Percentiles rank a stretch among this genome's conserved stretches.
These are phyloP conservation scores for Flexamia atlantica DNA, from an alignment of 2,888 invertebrate genomes.

Conservation along the genomic window DNA sequence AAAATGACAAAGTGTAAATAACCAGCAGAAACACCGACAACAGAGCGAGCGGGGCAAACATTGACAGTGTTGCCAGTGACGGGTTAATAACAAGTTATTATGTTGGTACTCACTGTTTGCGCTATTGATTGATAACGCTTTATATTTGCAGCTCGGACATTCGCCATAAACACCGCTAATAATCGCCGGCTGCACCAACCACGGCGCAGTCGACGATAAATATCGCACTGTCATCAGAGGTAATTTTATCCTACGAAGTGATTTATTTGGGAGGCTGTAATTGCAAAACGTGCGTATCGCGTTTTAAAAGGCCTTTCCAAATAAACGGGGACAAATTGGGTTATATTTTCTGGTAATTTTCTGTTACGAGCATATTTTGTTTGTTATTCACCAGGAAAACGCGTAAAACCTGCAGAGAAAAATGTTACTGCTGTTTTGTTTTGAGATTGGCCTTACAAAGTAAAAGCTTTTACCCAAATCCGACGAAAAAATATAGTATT, in stretches of 20 bases:
- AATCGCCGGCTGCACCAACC: neutral
- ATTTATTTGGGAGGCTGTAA: neutral
- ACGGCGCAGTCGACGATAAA: neutral
- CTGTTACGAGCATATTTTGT: constrained; percentile 7
- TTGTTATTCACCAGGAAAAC: constrained; percentile 15
- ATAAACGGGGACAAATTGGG: constrained; percentile 38
- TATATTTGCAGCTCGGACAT: constrained; percentile 19
- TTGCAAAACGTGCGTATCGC: constrained; percentile 29
- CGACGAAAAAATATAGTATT: no score
- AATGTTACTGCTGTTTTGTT: neutral
- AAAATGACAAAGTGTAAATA: constrained; percentile 27
- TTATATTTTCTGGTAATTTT: neutral
- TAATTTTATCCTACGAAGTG: neutral
- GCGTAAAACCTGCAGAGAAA: neutral
- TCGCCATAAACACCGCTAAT: neutral
- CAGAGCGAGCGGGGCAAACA: constrained; percentile 21
- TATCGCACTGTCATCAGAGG: neutral
- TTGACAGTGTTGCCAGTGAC: constrained; percentile 27
- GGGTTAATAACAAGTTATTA: constrained; percentile 48
- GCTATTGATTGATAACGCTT: constrained; percentile 49
- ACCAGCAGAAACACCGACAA: constrained; percentile 9
- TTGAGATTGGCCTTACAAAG: no score
- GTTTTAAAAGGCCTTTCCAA: constrained; percentile 31
- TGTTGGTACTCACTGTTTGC: constrained; percentile 48
- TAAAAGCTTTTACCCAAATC: no score